Evolutionary conservation across 2,797 vertebrate species (phyloP).

Genomic region (Podarcis siculus): DNA sequence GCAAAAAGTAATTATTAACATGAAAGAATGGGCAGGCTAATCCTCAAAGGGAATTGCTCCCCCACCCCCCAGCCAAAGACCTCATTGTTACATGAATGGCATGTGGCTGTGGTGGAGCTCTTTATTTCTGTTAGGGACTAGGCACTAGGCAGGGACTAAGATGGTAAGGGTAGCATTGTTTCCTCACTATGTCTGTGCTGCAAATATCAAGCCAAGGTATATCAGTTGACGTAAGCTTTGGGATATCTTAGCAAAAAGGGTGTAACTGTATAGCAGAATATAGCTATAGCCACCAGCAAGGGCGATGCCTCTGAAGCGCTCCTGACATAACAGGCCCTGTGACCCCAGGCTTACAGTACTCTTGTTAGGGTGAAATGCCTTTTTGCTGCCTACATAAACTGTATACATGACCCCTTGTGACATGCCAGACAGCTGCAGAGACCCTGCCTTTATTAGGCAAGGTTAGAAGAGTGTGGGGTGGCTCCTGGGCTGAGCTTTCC

Average conservation of each 20-base stretch:
- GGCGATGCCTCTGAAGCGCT: neutral
- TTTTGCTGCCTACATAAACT: slow-evolving; percentile 55
- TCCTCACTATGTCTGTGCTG: neutral
- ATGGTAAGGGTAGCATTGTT: neutral
- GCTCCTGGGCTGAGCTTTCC: slow-evolving; percentile 44
- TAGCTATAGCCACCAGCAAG: neutral
- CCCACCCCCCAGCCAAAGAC: neutral
- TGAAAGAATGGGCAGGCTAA: neutral
- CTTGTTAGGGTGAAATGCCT: slow-evolving; percentile 17
- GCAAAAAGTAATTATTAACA: neutral
- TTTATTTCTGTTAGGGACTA: neutral
- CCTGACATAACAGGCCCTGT: slow-evolving; percentile 35
- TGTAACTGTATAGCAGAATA: neutral
- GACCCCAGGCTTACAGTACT: neutral
- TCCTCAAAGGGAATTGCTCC: slow-evolving; percentile 2
- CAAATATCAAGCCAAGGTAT: neutral
- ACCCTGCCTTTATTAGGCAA: slow-evolving; percentile 72
- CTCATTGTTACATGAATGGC: neutral
- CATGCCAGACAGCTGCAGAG: slow-evolving; percentile 33
- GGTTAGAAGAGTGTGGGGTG: slow-evolving; percentile 35
- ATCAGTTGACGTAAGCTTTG: neutral
- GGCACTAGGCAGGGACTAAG: neutral
- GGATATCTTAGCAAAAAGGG: rapidly evolving
- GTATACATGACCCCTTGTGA: neutral
- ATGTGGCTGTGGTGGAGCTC: neutral